phyloP scores from a whole-genome alignment of 2,888 invertebrate genomes.

The Vesta saturnalis region DNA sequence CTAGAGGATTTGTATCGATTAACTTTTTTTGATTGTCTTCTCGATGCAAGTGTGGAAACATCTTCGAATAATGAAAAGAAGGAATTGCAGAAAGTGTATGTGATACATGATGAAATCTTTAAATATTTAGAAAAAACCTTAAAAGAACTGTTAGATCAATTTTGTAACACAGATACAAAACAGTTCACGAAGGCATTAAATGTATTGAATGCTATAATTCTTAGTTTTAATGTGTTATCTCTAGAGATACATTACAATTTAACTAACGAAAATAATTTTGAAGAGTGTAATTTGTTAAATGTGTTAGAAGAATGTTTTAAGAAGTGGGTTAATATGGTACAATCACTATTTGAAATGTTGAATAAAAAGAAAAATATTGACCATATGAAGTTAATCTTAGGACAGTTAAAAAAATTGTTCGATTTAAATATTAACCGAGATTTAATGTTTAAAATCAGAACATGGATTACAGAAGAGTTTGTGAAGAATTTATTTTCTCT shows the following conservation, averaged over 20 bases:
- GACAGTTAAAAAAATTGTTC: conserved; percentile 35
- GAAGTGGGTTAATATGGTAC: conserved; percentile 37
- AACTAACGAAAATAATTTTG: conserved; percentile 29
- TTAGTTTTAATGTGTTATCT: conserved; percentile 40
- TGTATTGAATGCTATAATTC: conserved; percentile 35
- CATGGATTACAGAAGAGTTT: conserved; percentile 29
- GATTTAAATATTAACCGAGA: conserved; percentile 23
- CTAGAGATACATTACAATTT: conserved; percentile 35
- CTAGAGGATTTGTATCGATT: conserved; percentile 52
- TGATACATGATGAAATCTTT: conserved; percentile 4
- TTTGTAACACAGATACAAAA: neutral
- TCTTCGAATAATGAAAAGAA: neutral
- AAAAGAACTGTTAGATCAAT: neutral
- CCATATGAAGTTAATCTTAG: conserved; percentile 25
- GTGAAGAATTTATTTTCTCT: conserved; percentile 38
- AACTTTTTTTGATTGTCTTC: conserved; percentile 48
- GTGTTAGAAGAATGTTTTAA: conserved; percentile 41
- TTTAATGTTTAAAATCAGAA: conserved; percentile 28
- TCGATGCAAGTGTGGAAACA: neutral
- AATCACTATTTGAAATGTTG: conserved; percentile 10
- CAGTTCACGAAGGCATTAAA: conserved; percentile 8
- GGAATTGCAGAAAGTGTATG: neutral
- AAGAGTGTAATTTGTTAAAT: conserved; percentile 12
- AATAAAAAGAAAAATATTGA: conserved; percentile 17
- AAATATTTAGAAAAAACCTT: conserved; percentile 20